These are phyloP conservation scores for Microplitis deprimator DNA, from an alignment of 2,888 invertebrate species.

Conservation along the genomic window DNA sequence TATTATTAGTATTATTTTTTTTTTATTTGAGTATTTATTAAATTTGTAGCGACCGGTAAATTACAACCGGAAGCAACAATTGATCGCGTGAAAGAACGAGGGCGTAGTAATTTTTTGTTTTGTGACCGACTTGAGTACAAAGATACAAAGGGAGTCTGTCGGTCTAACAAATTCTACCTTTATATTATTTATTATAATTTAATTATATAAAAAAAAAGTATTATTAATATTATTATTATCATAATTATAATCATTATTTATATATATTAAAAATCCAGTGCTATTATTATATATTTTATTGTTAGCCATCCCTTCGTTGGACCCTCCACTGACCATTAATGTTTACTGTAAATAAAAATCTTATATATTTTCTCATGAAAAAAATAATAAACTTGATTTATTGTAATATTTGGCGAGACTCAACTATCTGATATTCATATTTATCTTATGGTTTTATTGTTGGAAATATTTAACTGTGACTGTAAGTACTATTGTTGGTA, in stretches of 20 bases:
- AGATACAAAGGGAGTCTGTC: conserved; percentile 44
- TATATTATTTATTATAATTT: conserved; percentile 20
- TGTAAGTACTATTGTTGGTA: no score
- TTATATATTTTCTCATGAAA: background rate
- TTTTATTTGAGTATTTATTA: conserved; percentile 16
- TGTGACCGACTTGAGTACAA: conserved; percentile 60
- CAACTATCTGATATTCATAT: background rate
- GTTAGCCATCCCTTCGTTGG: background rate
- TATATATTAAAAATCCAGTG: background rate
- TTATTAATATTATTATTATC: conserved; percentile 2
- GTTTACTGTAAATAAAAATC: background rate
- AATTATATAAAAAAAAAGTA: background rate
- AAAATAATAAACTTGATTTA: background rate
- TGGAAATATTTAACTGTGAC: background rate
- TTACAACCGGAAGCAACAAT: conserved; percentile 5
- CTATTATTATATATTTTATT: background rate
- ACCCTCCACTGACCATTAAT: background rate
- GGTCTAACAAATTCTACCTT: conserved; percentile 20
- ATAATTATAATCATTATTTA: background rate
- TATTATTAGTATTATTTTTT: conserved; percentile 28
- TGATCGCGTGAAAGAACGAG: conserved; percentile 68
- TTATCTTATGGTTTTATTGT: background rate
- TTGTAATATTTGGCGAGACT: background rate
- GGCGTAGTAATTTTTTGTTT: conserved; percentile 53
- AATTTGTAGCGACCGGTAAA: conserved; percentile 11